Base-by-base conservation (phyloP, 2,113 vertebrate species). In the Danionella cerebrum region DNA sequence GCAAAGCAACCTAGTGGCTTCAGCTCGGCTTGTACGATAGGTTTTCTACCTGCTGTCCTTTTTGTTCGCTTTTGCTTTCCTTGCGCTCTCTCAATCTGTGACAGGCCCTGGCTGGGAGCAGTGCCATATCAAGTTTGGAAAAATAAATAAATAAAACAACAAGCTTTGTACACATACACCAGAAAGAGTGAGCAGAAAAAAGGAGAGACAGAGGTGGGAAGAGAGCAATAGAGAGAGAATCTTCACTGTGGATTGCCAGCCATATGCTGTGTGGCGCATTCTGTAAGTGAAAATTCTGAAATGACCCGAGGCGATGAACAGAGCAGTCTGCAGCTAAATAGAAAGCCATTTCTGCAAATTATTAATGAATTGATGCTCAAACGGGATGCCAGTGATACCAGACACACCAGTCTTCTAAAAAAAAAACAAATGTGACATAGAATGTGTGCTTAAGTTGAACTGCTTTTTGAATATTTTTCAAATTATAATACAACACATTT, bases 91-190 rank as follows among this genome's bases (percentile, higher is more conserved):
- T 84, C 76, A 79, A 70, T 82, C 70, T 75, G 68, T 86, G 86
- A 88, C 86, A 86, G 74, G 78, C 81, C 84, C 84, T 88, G 83
- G 86, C 86, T 86, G 74, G 69, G 52, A 85, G 86, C 84, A 73
- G 81, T 27, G 66, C 67, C 71, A 82, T 83, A 84, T 83, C 84
- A 86, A 81, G 80, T 82, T 72, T 27, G 77, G 76, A 73, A 76
- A 75, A n/a, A 53, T 29, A 67, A 65, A 59, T 41, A 60, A 60
- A 35, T 33, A 29, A 52, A 69, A 55, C 45, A 48, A 58, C 51
- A 65, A 24, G 55, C 47, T 72, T 57, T 48, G 59, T 53, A 68
- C 79, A 65, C 76, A 82, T 62, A 72, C 53, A 44, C 9, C n/a
- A 25, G 29, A 31, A n/a, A 21, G 24, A 52, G 48, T 42, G 33